These are phyloP conservation scores for Hypotaenidia okinawae DNA, from an alignment of 2,797 vertebrate species.

Conservation along the genomic window DNA sequence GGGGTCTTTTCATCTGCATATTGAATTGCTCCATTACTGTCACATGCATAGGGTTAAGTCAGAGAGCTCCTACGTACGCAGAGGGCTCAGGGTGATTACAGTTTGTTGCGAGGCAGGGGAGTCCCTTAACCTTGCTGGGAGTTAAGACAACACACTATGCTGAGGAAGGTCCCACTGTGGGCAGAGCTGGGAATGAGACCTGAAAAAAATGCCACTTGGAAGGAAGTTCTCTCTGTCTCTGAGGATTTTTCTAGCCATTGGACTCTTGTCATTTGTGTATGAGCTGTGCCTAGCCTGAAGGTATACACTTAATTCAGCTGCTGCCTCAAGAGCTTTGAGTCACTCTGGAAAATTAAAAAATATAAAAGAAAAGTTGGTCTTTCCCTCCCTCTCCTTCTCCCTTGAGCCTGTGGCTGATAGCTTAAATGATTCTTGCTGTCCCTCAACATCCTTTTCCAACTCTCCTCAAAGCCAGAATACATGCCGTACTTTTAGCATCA, in stretches of 20 bases:
- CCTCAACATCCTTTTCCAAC: neutral
- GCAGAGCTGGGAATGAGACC: neutral
- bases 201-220: neutral
- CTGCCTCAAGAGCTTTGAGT: neutral
- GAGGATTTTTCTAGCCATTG: neutral
- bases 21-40: neutral
- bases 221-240: neutral
- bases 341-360: neutral
- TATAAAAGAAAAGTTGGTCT: neutral
- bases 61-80: rapidly evolving
- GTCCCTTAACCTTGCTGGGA: neutral
- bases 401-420: neutral
- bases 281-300: neutral
- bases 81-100: neutral
- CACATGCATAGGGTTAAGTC: neutral
- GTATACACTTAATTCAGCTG: neutral
- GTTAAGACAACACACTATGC: neutral
- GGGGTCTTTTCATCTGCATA: neutral
- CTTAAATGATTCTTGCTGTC: neutral
- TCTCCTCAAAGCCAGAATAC: neutral
- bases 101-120: neutral
- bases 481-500: neutral
- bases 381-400: neutral
- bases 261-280: neutral
- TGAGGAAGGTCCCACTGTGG: neutral